Conservation (phyloP, 2,797 vertebrate genomes). For the Hafferia zeledoni region DNA sequence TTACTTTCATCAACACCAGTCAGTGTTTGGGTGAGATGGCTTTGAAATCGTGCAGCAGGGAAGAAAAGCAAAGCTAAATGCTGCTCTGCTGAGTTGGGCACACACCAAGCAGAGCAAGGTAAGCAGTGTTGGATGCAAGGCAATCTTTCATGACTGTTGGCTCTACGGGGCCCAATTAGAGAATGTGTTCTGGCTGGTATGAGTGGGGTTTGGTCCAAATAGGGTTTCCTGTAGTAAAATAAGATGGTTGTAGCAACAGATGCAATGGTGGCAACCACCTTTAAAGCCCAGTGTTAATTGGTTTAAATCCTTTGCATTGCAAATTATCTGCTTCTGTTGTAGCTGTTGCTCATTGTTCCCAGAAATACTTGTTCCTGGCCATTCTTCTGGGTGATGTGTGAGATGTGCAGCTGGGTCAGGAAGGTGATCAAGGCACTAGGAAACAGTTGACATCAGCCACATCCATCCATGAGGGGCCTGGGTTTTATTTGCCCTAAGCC, state of each 20-base stretch:
- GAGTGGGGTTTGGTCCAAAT: not conserved
- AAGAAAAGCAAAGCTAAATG: not conserved
- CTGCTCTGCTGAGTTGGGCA: not conserved
- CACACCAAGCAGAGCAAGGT: not conserved
- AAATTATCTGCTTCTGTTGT: not conserved
- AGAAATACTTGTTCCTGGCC: not conserved
- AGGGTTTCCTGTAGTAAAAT: not conserved
- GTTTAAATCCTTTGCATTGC: not conserved
- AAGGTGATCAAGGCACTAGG: not conserved
- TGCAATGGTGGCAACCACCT: not conserved
- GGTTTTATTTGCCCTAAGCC: not conserved
- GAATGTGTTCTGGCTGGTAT: not conserved
- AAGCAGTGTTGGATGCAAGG: not conserved
- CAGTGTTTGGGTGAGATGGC: not conserved
- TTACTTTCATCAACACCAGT: not conserved
- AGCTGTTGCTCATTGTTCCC: not conserved
- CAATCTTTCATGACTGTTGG: not conserved
- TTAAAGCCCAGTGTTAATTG: not conserved
- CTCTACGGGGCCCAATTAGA: conserved; percentile 1
- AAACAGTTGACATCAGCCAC: fast-evolving
- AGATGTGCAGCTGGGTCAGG: fast-evolving
- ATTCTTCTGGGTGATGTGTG: not conserved
- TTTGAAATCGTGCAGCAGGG: conserved; percentile 1
- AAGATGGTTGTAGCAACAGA: not conserved
- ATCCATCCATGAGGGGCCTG: fast-evolving